Evolutionary conservation across 2,888 invertebrate species (phyloP), one percentile per base, ranked within the genome.

Genomic region (Syrista parreyssii): DNA sequence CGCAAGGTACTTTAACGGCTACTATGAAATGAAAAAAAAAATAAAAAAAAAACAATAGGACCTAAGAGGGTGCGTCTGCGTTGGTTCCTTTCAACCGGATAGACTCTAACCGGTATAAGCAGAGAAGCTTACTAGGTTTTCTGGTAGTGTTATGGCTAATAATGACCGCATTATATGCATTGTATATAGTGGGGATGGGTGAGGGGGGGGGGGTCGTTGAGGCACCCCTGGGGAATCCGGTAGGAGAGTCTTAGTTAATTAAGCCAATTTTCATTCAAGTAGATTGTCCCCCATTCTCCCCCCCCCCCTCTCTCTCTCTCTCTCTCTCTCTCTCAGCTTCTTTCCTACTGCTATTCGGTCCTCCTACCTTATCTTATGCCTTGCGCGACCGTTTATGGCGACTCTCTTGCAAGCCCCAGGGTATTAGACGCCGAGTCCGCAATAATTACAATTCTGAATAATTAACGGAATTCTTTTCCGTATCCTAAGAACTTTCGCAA

Each of bases 261-360:
- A 69, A 69, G 69, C 69, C 69, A 69, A 69, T 69, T 69, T 69
- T 69, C 69, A 69, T 69, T 69, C 69, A 11, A 69, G 69, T 31
- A 69, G 69, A 69, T 69, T 30, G 69, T 69, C 69, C 69, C 15
- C 69, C 6, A 31, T 68, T 68, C n/a, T 0, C 11, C 6, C n/a
- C 4, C 6, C 12, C 23, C 30, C 68, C 68, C n/a, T 2, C 11
- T 68, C 68, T 23, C 31, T n/a, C 30, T 4, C 68, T 68, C 12
- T 36, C 12, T 12, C 35, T 36, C 4, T 36, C 15, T 40, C 40
- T 1, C 15, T 15, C 40, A 15, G 40, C 40, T 15, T 40, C 40
- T 1, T 15, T 15, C 15, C 40, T 40, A 15, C 40, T 40, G 40
- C 40, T 40, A 6, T 40, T 15, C 4, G 15, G 40, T 15, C 0